These are phyloP conservation scores for Euwallacea similis DNA, from an alignment of 1,140 invertebrate species.

Conservation along the genomic window DNA sequence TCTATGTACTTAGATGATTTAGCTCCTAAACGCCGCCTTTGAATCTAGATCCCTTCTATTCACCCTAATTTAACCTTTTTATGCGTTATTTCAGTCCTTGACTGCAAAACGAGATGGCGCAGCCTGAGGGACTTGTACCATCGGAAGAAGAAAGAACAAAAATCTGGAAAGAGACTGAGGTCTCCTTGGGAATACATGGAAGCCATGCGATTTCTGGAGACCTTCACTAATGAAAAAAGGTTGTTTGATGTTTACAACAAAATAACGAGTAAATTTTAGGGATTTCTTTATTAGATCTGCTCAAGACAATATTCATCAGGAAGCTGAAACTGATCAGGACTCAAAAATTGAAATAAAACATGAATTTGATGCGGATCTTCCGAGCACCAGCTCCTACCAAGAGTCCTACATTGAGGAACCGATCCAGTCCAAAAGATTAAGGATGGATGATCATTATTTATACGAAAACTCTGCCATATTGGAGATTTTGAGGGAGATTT, in stretches of 20 bases:
- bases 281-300: background rate
- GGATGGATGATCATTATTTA: constrained; percentile 15
- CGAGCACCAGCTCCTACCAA: constrained; percentile 6
- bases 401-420: background rate
- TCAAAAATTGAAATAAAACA: constrained; percentile 26
- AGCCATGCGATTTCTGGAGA: constrained; percentile 30
- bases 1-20: no score
- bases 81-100: constrained; percentile 18
- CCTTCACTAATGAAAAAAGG: constrained; percentile 28
- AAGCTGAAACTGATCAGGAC: constrained; percentile 19
- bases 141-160: constrained; percentile 34
- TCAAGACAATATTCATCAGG: background rate
- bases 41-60: no score
- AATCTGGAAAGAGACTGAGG: constrained; percentile 25
- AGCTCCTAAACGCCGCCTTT: no score
- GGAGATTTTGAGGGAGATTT: constrained; percentile 29
- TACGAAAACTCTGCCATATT: constrained; percentile 26
- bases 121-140: constrained; percentile 35
- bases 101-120: constrained; percentile 38
- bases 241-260: background rate
- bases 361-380: constrained; percentile 24
- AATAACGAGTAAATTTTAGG: background rate
- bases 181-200: constrained; percentile 37
- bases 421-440: constrained; percentile 3
- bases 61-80: no score